A percentile compares a stretch with the other conserved stretches of the same genome.
phyloP scores from a whole-genome alignment of 2,888 invertebrate species.

The Iselma pallidipennis region DNA sequence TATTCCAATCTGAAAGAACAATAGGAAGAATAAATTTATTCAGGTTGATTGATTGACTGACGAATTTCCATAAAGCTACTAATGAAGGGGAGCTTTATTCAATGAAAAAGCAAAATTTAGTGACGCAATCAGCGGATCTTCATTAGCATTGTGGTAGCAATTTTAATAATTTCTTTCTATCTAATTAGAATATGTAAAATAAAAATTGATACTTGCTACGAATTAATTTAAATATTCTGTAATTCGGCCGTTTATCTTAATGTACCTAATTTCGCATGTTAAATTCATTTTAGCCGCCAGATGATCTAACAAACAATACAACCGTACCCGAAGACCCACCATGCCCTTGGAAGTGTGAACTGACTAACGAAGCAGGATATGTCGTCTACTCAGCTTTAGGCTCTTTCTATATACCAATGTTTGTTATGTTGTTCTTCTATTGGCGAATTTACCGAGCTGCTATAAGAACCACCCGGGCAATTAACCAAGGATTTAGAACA shows the following conservation, averaged over 20 bases:
- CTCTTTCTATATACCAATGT: conserved; percentile 98
- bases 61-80: background rate
- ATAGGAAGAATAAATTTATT: background rate
- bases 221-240: conserved; percentile 8
- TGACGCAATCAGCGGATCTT: background rate
- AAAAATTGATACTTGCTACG: too few relatives aligned
- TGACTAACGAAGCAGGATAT: conserved; percentile 93
- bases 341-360: conserved; percentile 85
- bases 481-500: conserved; percentile 88
- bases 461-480: conserved; percentile 87
- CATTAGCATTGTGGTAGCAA: too few relatives aligned
- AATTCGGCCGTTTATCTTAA: too few relatives aligned
- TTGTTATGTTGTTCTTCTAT: conserved; percentile 98
- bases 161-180: too few relatives aligned
- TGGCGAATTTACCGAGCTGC: conserved; percentile 96
- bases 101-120: background rate
- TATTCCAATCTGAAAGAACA: background rate
- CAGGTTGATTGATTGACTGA: background rate
- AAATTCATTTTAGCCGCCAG: conserved; percentile 38
- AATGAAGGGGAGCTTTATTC: background rate
- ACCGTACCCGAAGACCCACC: conserved; percentile 58
- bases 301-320: conserved; percentile 39
- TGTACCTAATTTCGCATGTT: too few relatives aligned
- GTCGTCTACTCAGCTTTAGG: conserved; percentile 96
- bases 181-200: too few relatives aligned